Conservation (phyloP, 23 tunicate species). For the Oikopleura dioica region DNA sequence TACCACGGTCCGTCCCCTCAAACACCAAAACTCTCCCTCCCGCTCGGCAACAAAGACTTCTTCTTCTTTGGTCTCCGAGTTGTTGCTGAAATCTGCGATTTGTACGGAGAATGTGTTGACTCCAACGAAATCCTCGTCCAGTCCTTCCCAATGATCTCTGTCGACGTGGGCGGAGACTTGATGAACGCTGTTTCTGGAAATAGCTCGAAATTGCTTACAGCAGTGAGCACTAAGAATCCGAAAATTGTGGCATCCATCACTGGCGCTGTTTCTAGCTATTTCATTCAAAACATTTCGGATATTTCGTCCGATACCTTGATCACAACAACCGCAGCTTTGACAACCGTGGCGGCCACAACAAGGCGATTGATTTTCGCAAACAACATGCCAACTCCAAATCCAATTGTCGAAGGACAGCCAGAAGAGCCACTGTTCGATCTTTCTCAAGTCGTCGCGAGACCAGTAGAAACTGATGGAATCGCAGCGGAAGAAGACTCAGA, state of each 20-base stretch:
- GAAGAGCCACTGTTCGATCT: not conserved
- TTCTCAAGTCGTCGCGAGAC: not conserved
- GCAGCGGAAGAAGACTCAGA: not conserved
- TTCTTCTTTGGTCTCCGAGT: constrained; percentile 29
- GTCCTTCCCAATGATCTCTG: not conserved
- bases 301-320: not conserved
- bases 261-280: not conserved
- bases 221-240: not conserved
- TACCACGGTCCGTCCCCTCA: constrained; percentile 57
- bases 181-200: not conserved
- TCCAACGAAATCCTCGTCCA: constrained; percentile 53
- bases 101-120: constrained; percentile 68
- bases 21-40: constrained; percentile 85
- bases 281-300: not conserved
- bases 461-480: not conserved
- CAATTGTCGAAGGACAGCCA: not conserved
- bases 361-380: not conserved
- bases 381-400: not conserved
- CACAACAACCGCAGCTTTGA: not conserved
- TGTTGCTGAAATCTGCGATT: constrained; percentile 64
- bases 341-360: not conserved
- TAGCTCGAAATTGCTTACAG: not conserved
- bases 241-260: not conserved
- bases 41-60: constrained; percentile 45
- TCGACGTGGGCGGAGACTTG: not conserved